Percentiles rank a stretch among this genome's conserved stretches.
Conservation (phyloP, 2,888 invertebrate species). For the Drosophila neotestacea region DNA sequence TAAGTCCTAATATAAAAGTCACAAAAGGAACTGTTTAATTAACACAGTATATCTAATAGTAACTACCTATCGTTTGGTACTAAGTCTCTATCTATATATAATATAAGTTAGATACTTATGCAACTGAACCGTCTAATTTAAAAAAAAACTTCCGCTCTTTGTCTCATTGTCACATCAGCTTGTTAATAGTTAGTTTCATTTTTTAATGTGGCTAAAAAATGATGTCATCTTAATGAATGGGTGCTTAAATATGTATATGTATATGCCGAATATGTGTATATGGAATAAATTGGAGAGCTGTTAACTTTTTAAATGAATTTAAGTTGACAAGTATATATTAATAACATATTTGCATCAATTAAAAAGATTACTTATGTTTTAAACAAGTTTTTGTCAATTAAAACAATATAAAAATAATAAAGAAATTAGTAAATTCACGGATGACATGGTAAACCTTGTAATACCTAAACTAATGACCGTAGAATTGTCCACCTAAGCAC, state of each 20-base stretch:
- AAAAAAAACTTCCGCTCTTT: slow-evolving; percentile 9
- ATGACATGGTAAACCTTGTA: slow-evolving; percentile 16
- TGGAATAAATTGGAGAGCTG: background rate
- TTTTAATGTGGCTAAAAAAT: slow-evolving; percentile 1
- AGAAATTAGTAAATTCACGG: slow-evolving; percentile 9
- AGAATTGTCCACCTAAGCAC: slow-evolving; percentile 8
- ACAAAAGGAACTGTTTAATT: no score
- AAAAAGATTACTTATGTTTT: background rate
- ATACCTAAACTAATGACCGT: slow-evolving; percentile 17
- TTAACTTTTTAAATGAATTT: background rate
- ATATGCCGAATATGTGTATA: background rate
- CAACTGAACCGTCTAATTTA: background rate
- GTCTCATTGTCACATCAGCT: background rate
- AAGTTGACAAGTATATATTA: background rate
- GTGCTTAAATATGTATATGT: background rate
- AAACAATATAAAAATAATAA: slow-evolving; percentile 3
- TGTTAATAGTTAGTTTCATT: slow-evolving; percentile 8
- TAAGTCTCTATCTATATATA: background rate
- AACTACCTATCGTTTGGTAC: no score
- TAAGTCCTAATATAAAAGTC: no score
- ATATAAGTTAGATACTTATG: no score
- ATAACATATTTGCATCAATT: background rate
- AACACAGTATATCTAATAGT: no score
- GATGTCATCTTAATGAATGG: slow-evolving; percentile 21
- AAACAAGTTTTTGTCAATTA: slow-evolving; percentile 1